These are phyloP conservation scores for Archips xylosteana DNA, from an alignment of 2,888 invertebrate genomes.

Conservation along the genomic window DNA sequence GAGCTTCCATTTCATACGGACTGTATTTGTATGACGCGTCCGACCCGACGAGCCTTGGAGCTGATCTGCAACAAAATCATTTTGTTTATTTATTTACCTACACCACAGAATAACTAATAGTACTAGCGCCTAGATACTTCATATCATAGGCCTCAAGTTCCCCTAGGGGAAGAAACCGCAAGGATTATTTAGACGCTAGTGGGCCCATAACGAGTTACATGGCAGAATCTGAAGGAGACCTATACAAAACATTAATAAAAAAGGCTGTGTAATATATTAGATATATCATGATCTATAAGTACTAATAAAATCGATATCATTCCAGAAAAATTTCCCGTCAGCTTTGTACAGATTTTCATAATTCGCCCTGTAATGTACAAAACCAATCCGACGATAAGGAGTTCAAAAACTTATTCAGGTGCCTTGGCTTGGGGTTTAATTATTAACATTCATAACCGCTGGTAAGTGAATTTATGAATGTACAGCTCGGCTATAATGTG, in stretches of 20 bases:
- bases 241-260: no score
- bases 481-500: slow-evolving; percentile 54
- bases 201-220: no score
- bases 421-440: slow-evolving; percentile 55
- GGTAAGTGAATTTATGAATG: slow-evolving; percentile 77
- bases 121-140: no score
- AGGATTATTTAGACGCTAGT: no score
- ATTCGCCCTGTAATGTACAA: neutral
- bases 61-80: slow-evolving; percentile 61
- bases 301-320: no score
- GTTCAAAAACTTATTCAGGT: slow-evolving; percentile 36
- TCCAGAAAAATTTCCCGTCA: no score
- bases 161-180: no score
- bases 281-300: no score
- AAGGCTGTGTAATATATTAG: no score
- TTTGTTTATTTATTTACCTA: neutral
- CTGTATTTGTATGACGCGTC: slow-evolving; percentile 78
- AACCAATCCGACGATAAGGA: neutral
- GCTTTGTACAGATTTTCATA: neutral
- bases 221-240: no score
- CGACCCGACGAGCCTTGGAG: slow-evolving; percentile 72
- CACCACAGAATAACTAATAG: no score
- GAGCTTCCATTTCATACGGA: slow-evolving; percentile 71
- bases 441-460: slow-evolving; percentile 79
- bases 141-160: no score